Conservation (phyloP, 2,797 vertebrate species). For the Chelon auratus region DNA sequence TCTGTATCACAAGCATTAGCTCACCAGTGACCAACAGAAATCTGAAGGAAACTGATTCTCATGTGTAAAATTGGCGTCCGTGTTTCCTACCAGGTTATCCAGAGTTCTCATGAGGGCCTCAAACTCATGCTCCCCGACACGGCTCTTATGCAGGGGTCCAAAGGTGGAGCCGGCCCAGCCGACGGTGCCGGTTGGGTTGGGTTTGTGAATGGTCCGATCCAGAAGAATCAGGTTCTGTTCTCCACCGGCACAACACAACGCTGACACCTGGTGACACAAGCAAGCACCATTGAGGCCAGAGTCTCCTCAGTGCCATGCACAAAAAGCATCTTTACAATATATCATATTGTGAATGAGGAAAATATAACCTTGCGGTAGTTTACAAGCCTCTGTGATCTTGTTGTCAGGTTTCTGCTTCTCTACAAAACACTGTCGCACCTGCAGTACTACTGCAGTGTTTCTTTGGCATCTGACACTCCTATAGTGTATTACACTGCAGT, state of each 20-base stretch:
- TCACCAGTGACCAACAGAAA: no score
- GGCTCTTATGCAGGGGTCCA: slow-evolving; percentile 94
- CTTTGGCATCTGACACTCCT: slow-evolving; percentile 24
- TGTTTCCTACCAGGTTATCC: slow-evolving; percentile 91
- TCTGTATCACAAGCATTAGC: background rate
- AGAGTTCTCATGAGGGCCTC: slow-evolving; percentile 98
- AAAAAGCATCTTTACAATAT: background rate
- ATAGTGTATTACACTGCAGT: slow-evolving; percentile 52
- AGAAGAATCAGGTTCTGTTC: slow-evolving; percentile 92
- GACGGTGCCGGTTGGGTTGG: slow-evolving; percentile 88
- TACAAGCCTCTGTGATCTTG: background rate
- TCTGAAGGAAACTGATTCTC: background rate
- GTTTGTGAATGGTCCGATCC: slow-evolving; percentile 88
- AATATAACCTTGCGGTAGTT: background rate
- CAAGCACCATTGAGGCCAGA: background rate
- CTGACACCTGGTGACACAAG: slow-evolving; percentile 85
- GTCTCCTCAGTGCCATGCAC: no score
- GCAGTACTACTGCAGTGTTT: slow-evolving; percentile 44
- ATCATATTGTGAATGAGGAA: background rate
- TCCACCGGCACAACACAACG: slow-evolving; percentile 90
- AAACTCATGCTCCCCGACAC: slow-evolving; percentile 94
- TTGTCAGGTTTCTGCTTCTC: slow-evolving; percentile 20
- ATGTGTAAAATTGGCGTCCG: background rate
- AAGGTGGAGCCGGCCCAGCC: slow-evolving; percentile 96
- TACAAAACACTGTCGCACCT: slow-evolving; percentile 22